phyloP scores from a whole-genome alignment of 2,113 vertebrate genomes.

The Dunckerocampus dactyliophorus region DNA sequence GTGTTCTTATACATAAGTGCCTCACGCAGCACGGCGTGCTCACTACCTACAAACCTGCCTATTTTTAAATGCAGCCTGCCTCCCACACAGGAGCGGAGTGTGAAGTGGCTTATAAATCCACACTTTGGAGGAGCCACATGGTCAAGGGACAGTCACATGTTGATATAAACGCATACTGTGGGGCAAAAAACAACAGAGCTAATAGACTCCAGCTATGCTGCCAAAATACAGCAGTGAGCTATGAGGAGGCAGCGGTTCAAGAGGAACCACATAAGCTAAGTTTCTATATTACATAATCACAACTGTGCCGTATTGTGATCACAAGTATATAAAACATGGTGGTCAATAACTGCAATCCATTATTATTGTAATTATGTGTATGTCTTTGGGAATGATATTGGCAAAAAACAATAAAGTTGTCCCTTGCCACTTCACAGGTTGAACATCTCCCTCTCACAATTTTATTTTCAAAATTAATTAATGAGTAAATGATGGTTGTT shows the following conservation, averaged over 20 bases:
- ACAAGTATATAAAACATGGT: conserved; percentile 16
- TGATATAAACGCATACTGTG: conserved; percentile 46
- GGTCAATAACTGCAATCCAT: conserved; percentile 13
- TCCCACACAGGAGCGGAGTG: conserved; percentile 68
- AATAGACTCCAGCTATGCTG: conserved; percentile 18
- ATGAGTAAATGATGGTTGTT: too few species aligned
- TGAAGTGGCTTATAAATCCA: conserved; percentile 68
- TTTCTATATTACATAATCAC: conserved; percentile 56
- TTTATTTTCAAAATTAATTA: too few species aligned
- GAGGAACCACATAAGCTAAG: conserved; percentile 41
- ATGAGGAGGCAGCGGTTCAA: conserved; percentile 36
- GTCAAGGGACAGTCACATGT: conserved; percentile 64
- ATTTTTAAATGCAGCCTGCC: conserved; percentile 68
- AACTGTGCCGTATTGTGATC: conserved; percentile 31
- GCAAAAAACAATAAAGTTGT: background rate
- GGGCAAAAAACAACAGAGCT: conserved; percentile 44
- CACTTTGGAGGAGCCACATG: conserved; percentile 60
- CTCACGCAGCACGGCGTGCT: conserved; percentile 50
- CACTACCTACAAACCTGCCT: conserved; percentile 69
- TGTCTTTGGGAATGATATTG: too few species aligned
- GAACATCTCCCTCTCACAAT: too few species aligned
- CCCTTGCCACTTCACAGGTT: too few species aligned
- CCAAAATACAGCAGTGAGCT: conserved; percentile 32
- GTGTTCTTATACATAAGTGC: conserved; percentile 43
- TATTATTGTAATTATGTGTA: background rate